Conservation (phyloP, 2,888 invertebrate genomes). For the Homarus gammarus region DNA sequence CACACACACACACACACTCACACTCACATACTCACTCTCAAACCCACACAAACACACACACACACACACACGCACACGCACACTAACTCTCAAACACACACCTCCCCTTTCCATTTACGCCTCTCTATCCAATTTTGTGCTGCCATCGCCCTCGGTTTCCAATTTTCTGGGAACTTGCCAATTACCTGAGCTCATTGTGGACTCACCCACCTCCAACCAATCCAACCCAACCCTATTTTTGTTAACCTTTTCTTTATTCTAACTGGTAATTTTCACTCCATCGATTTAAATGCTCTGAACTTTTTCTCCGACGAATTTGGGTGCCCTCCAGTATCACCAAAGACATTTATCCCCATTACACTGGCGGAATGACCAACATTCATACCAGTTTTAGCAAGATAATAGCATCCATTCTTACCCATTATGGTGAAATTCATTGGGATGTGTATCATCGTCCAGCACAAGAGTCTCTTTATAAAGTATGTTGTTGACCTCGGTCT, state of each 20-base stretch:
- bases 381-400: neutral
- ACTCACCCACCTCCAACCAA: neutral
- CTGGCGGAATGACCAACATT: neutral
- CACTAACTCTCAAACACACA: neutral
- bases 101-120: neutral
- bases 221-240: neutral
- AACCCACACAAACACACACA: neutral
- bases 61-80: neutral
- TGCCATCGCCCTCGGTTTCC: neutral
- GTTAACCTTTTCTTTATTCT: neutral
- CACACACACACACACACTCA: neutral
- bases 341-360: neutral
- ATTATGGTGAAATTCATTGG: too few species aligned
- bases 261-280: neutral
- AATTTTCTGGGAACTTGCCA: neutral
- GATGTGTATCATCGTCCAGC: too few species aligned
- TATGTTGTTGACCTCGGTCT: too few species aligned
- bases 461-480: too few species aligned
- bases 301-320: neutral
- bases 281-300: neutral
- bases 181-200: neutral
- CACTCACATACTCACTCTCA: neutral
- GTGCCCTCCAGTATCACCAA: neutral
- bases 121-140: neutral
- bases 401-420: too few species aligned